A percentile compares a stretch with the other conserved stretches of the same genome.
phyloP scores from a whole-genome alignment of 2,113 vertebrate genomes.

The Mustela nigripes region DNA sequence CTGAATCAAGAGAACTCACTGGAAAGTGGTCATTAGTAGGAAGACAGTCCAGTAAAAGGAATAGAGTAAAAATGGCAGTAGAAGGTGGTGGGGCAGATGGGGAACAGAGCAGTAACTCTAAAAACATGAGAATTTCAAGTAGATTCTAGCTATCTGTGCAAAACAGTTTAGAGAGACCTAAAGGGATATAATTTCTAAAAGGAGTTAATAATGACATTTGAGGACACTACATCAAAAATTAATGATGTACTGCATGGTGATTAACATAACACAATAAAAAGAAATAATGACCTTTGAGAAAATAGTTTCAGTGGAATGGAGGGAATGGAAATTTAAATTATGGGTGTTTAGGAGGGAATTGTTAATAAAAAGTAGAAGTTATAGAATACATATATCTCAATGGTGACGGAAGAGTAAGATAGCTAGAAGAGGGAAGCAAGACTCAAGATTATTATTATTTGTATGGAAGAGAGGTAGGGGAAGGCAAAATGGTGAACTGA shows the following conservation, averaged over 20 bases:
- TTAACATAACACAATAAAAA: too few relatives aligned
- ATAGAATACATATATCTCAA: neutral
- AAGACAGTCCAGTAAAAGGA: neutral
- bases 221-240: neutral
- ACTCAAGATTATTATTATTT: neutral
- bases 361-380: neutral
- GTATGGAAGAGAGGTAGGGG: neutral
- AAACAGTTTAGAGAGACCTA: neutral
- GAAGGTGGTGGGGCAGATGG: neutral
- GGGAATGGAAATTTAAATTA: constrained; percentile 13
- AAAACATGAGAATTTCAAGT: neutral
- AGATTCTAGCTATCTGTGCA: neutral
- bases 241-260: too few relatives aligned
- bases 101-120: neutral
- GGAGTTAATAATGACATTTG: constrained; percentile 40
- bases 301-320: neutral
- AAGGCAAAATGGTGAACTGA: neutral
- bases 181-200: neutral
- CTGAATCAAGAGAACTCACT: neutral
- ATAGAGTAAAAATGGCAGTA: neutral
- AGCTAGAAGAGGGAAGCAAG: neutral
- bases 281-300: constrained; percentile 28
- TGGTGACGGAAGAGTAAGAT: neutral
- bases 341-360: neutral
- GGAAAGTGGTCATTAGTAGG: neutral